These are phyloP conservation scores for Manis crassicaudata DNA, from an alignment of 2,797 vertebrate genomes.

Conservation along the genomic window DNA sequence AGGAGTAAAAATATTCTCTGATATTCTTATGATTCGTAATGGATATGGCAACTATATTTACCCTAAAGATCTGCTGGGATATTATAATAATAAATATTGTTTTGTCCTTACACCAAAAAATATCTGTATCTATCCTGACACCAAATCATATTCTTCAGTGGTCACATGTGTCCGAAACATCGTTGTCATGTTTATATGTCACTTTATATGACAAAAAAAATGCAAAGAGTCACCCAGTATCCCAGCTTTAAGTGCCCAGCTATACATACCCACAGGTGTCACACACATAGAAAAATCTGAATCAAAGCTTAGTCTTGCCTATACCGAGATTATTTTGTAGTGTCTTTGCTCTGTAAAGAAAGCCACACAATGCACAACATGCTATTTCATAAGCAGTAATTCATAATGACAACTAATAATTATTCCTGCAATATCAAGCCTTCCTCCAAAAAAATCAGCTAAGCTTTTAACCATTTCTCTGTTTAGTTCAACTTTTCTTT, in stretches of 20 bases:
- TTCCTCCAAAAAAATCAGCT: slow-evolving; percentile 62
- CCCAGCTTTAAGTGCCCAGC: neutral
- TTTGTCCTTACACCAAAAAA: slow-evolving; percentile 11
- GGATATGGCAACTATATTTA: neutral
- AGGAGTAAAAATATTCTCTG: slow-evolving; percentile 32
- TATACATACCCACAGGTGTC: slow-evolving; percentile 42
- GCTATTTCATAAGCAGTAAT: slow-evolving; percentile 46
- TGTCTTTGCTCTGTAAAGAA: slow-evolving; percentile 50
- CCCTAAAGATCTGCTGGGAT: neutral
- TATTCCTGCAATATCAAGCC: slow-evolving; percentile 65
- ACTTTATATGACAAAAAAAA: neutral
- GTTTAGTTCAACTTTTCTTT: slow-evolving; percentile 84
- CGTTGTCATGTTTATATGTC: neutral
- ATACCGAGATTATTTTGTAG: slow-evolving; percentile 17
- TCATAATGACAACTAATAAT: slow-evolving; percentile 76
- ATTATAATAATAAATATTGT: neutral
- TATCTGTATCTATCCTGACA: neutral
- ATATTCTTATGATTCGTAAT: slow-evolving; percentile 7
- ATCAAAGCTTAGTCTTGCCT: neutral
- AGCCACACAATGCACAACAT: neutral
- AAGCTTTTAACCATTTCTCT: slow-evolving; percentile 79
- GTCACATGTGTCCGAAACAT: neutral
- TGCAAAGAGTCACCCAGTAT: neutral
- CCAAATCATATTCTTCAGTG: slow-evolving; percentile 26
- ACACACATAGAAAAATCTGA: slow-evolving; percentile 22